Base-by-base conservation (phyloP, 2,797 vertebrate species). In the Parotocinclus haroldoi region DNA sequence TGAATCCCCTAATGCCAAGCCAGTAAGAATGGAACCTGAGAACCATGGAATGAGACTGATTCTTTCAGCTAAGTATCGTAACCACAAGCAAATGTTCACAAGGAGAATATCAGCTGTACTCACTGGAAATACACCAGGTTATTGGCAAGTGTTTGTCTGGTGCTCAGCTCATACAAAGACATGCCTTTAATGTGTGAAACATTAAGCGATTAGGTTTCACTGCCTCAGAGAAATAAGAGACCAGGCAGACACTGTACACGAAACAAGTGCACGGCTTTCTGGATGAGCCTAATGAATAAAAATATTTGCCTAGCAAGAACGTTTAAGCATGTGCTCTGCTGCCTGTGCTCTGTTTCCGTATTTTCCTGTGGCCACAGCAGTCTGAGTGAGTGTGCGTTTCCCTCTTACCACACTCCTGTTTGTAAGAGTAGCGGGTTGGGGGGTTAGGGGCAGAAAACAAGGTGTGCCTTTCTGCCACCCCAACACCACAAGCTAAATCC, bases 401-500 rank as follows among this genome's bases (percentile, higher is more conserved):
- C 68, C 63, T 58, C 58, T 51, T 63, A 49, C 76, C 71, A 78
- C 63, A 69, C 73, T 73, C 58, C 63, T 62, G 66, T 80, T 72
- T 74, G 66, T 54, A 37, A 50, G 66, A 42, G 60, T 66, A 75
- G 66, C 60, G 60, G 57, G n/a, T 69, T 54, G 67, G 66, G 54
- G 27, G 18, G 44, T 57, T 14, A 45, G 58, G 55, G 64, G 58
- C 55, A 66, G 74, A 73, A 74, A 77, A 76, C 75, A 79, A 79
- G 62, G 17, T 79, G 75, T 79, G 79, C 75, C 74, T 79, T 81
- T 88, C 85, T 85, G 81, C 80, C 76, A 80, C 72, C 56, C 76
- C 76, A 83, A 75, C 75, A 81, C 87, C 86, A 87, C 82, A 76
- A 89, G 85, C 86, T 87, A 85, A 90, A 90, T 89, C 88, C 88